Conservation (phyloP, 92 coral and sea anemone species). For the Palythoa grandis region DNA sequence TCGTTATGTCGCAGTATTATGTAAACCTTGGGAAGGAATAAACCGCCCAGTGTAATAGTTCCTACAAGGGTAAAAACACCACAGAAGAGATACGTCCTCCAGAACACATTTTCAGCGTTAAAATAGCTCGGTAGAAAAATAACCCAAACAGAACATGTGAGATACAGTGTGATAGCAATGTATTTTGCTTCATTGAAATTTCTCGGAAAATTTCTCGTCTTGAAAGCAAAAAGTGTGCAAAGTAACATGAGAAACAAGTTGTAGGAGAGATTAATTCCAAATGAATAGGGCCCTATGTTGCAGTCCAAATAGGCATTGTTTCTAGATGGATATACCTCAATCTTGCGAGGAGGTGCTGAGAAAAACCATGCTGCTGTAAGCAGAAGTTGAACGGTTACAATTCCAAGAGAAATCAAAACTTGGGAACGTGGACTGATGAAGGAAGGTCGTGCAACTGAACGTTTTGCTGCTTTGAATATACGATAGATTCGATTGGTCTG, state of each 20-base stretch:
- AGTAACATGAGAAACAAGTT: constrained; percentile 78
- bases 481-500: constrained; percentile 93
- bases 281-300: constrained; percentile 54
- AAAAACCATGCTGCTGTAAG: constrained; percentile 80
- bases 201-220: constrained; percentile 88
- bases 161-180: constrained; percentile 92
- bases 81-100: constrained; percentile 70
- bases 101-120: constrained; percentile 65
- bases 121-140: constrained; percentile 82
- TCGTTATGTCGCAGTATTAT: constrained; percentile 38
- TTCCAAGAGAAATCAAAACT: constrained; percentile 74
- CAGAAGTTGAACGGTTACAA: constrained; percentile 77
- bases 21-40: constrained; percentile 78
- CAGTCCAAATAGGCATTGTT: constrained; percentile 72
- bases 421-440: constrained; percentile 87
- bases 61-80: constrained; percentile 72
- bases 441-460: constrained; percentile 86
- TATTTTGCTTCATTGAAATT: constrained; percentile 97
- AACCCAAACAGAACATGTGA: constrained; percentile 94
- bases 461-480: constrained; percentile 84
- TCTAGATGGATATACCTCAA: constrained; percentile 57
- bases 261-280: constrained; percentile 81
- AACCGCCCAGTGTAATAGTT: constrained; percentile 82
- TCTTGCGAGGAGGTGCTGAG: constrained; percentile 74
- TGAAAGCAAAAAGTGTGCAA: constrained; percentile 90